Conservation (phyloP, 2,113 vertebrate species). For the Neoarius graeffei region DNA sequence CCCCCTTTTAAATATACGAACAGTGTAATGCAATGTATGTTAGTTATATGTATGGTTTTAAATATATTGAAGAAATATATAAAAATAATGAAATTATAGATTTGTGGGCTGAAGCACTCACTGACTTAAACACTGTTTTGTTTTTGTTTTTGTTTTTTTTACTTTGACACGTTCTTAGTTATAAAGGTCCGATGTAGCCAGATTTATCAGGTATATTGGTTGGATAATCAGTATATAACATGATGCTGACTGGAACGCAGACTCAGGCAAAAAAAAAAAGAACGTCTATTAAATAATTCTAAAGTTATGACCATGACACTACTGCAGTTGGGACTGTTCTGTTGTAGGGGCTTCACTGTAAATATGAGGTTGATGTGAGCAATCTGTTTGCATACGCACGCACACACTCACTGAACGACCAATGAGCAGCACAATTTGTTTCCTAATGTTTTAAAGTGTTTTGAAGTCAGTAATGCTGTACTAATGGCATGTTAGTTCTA, state of each 20-base stretch:
- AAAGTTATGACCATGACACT: background rate
- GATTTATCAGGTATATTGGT: background rate
- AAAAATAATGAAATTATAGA: no score
- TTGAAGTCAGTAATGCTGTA: background rate
- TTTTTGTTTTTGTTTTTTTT: no score
- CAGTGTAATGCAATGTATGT: background rate
- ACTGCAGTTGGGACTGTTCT: background rate
- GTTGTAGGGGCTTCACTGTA: background rate
- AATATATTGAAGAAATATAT: background rate
- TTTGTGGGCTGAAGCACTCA: no score
- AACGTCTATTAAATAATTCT: background rate
- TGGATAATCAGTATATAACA: background rate
- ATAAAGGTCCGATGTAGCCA: background rate
- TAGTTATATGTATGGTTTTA: background rate
- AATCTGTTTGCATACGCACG: background rate
- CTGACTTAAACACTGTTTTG: background rate
- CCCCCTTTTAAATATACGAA: background rate
- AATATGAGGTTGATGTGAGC: background rate
- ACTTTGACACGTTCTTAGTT: background rate
- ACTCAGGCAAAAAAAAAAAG: background rate
- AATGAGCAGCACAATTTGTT: background rate
- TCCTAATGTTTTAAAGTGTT: background rate
- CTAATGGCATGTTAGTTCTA: background rate
- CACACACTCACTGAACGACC: background rate
- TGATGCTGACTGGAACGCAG: background rate